Evolutionary conservation across 2,888 invertebrate species (phyloP), one percentile per base, ranked within the genome.

Genomic region (Hemithea aestivaria): DNA sequence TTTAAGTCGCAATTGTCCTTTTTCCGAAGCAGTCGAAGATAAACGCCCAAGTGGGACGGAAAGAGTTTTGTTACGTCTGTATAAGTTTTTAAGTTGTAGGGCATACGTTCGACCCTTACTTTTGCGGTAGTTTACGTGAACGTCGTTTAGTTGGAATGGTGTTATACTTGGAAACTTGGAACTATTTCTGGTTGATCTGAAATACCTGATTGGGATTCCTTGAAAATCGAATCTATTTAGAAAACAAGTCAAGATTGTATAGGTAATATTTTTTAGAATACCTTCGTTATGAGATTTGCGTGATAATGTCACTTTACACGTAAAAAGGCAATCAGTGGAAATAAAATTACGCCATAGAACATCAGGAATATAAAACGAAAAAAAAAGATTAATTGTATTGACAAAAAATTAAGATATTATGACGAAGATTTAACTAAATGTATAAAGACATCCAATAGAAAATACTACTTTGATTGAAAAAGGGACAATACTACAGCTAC

Each of bases 1-100:
- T 79, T 75, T 70, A 73, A 66, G 59, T 63, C 66, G 62, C 73
- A 68, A 73, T 82, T 76, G 78, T 81, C 79, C 75, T 83, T 83
- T 82, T 85, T 79, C 75, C 62, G 59, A 57, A 70, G 68, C 66
- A 69, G 66, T 70, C 62, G 61, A 66, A 78, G 68, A 76, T 76
- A 70, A 76, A 78, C 62, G 77, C 66, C 66, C 64, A 76, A 84
- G 76, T 63, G 61, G 73, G 80, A 85, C 66, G 62, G 74, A 72
- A 69, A 64, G 67, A 81, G 73, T 80, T 82, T 72, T 66, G 71
- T 66, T n/a, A 64, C 68, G 61, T 75, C 66, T 71, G 65, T 65
- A 75, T 67, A 76, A 79, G 69, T 76, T 77, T 46, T 74, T 66
- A 73, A 77, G 66, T 77, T 74, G 66, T 73, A 62, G 58, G 56